These are phyloP conservation scores for Corapipo altera DNA, from an alignment of 2,113 vertebrate species.

Conservation along the genomic window DNA sequence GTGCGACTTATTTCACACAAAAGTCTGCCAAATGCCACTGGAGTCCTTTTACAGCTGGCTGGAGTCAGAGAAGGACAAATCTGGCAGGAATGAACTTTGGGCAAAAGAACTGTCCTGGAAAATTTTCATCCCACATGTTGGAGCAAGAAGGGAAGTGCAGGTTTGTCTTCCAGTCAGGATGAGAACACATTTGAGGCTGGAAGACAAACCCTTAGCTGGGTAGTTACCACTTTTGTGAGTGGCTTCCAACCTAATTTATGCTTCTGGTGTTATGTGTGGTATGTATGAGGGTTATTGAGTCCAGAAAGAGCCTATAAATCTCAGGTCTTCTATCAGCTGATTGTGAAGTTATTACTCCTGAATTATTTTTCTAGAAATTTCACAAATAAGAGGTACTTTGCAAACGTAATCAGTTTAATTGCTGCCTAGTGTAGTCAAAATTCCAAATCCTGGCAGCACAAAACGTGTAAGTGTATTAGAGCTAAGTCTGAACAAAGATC, in stretches of 20 bases:
- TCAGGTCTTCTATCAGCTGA: neutral
- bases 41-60: neutral
- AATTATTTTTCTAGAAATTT: neutral
- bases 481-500: neutral
- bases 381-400: neutral
- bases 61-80: neutral
- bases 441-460: neutral
- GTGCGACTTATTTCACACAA: neutral
- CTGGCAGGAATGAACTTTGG: neutral
- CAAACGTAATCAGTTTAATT: neutral
- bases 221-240: neutral
- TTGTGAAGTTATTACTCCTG: neutral
- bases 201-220: neutral
- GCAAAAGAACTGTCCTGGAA: neutral
- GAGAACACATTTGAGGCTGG: neutral
- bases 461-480: neutral
- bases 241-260: neutral
- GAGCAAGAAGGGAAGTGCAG: neutral
- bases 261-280: neutral
- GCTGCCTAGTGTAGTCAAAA: neutral
- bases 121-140: neutral
- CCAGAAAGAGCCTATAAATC: neutral
- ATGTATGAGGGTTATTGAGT: neutral
- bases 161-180: neutral
- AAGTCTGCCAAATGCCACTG: slow-evolving; percentile 14